These are phyloP conservation scores for Archips xylosteana DNA, from an alignment of 2,888 invertebrate genomes.

Conservation along the genomic window DNA sequence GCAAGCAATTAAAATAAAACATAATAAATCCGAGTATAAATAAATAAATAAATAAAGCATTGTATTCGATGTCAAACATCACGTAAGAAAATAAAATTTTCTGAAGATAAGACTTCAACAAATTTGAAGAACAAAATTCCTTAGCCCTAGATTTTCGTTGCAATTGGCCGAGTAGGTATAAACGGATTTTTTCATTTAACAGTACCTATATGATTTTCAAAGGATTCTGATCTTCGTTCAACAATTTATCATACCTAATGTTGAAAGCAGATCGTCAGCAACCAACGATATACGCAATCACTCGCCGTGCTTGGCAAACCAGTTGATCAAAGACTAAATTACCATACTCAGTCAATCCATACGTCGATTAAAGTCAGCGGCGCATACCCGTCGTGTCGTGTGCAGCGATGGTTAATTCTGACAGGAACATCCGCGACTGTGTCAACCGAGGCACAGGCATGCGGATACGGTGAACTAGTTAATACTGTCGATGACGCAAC, in stretches of 20 bases:
- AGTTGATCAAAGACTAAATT: slow-evolving; percentile 23
- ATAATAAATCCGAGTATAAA: too few species aligned
- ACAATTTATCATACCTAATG: not conserved
- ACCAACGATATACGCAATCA: slow-evolving; percentile 12
- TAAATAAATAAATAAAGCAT: too few species aligned
- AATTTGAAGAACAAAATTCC: too few species aligned
- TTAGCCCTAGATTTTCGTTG: too few species aligned
- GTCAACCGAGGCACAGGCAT: slow-evolving; percentile 14
- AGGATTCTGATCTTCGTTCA: not conserved
- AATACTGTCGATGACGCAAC: not conserved
- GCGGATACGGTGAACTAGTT: slow-evolving; percentile 23
- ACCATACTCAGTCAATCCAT: slow-evolving; percentile 19
- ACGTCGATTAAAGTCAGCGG: slow-evolving; percentile 9
- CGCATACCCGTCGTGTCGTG: not conserved
- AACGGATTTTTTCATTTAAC: too few species aligned
- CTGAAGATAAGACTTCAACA: too few species aligned
- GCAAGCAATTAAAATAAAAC: too few species aligned
- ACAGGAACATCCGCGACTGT: slow-evolving; percentile 3
- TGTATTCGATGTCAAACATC: too few species aligned
- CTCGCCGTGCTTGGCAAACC: slow-evolving; percentile 14
- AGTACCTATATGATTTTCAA: too few species aligned
- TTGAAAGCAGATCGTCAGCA: slow-evolving; percentile 16
- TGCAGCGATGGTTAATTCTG: slow-evolving; percentile 5
- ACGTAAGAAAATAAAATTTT: too few species aligned
- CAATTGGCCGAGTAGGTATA: too few species aligned